phyloP scores from a whole-genome alignment of 2,888 invertebrate species.

The Megastigmus dorsalis region DNA sequence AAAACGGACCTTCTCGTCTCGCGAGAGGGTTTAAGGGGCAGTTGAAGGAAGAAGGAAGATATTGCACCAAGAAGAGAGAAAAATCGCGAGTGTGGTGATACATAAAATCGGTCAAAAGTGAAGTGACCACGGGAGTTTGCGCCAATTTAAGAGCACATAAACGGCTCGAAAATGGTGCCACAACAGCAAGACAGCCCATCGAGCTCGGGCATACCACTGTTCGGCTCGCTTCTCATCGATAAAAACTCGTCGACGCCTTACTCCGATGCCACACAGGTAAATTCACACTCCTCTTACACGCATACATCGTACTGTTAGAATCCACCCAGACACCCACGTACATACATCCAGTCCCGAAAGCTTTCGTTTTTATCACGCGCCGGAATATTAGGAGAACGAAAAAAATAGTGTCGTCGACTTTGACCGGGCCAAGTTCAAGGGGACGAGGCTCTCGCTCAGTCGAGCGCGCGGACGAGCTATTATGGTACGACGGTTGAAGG shows the following conservation, averaged over 20 bases:
- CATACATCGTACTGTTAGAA: background rate
- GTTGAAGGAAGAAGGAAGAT: constrained; percentile 18
- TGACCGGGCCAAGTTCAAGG: constrained; percentile 34
- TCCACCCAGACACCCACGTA: background rate
- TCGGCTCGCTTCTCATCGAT: constrained; percentile 93
- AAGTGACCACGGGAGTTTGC: constrained; percentile 60
- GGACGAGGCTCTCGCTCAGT: background rate
- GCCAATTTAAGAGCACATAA: constrained; percentile 39
- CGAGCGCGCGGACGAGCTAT: background rate
- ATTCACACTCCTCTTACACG: constrained; percentile 82
- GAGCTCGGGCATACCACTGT: constrained; percentile 82
- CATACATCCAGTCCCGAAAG: no score
- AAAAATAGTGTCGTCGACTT: background rate
- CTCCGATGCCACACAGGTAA: constrained; percentile 98
- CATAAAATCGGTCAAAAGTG: constrained; percentile 57
- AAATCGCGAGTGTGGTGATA: constrained; percentile 53
- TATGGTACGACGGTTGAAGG: constrained; percentile 15
- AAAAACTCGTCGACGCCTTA: constrained; percentile 95
- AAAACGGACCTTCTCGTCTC: background rate
- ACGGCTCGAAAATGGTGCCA: constrained; percentile 80
- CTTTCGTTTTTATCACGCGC: no score
- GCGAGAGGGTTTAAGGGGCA: background rate
- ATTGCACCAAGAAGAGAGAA: constrained; percentile 11
- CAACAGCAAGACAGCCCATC: constrained; percentile 82
- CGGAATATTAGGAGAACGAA: no score